phyloP scores from a whole-genome alignment of 1,140 invertebrate genomes.

The Stegodyphus mimosarum region DNA sequence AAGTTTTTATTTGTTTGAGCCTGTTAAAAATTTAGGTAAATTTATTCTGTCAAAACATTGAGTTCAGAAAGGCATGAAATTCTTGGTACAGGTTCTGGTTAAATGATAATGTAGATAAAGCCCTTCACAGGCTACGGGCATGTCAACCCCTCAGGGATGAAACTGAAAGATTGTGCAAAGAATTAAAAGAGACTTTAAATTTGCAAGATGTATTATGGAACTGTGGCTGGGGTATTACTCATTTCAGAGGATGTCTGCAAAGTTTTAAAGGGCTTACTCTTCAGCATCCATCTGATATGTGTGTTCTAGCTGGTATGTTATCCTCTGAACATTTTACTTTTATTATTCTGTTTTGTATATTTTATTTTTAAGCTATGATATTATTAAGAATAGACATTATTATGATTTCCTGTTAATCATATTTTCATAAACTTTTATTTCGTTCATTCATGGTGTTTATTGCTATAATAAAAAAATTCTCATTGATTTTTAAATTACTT shows the following conservation, averaged over 20 bases:
- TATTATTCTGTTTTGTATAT: background rate
- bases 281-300: constrained; percentile 78
- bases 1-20: no score
- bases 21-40: no score
- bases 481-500: no score
- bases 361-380: background rate
- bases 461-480: no score
- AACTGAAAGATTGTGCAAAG: constrained; percentile 74
- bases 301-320: constrained; percentile 66
- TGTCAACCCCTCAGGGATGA: constrained; percentile 76
- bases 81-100: constrained; percentile 73
- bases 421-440: no score
- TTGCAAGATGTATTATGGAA: constrained; percentile 78
- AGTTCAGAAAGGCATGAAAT: background rate
- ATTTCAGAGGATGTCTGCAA: constrained; percentile 84
- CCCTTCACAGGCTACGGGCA: constrained; percentile 73
- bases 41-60: no score
- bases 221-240: constrained; percentile 88
- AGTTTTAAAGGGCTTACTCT: constrained; percentile 75
- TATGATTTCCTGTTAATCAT: no score
- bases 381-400: no score
- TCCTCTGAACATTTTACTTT: background rate
- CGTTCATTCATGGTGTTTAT: no score
- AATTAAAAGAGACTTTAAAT: constrained; percentile 68
- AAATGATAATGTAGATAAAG: constrained; percentile 74